Percentiles rank a stretch among this genome's conserved stretches.
Conservation (phyloP, 2,888 invertebrate genomes). For the Leptinotarsa tumamoca region DNA sequence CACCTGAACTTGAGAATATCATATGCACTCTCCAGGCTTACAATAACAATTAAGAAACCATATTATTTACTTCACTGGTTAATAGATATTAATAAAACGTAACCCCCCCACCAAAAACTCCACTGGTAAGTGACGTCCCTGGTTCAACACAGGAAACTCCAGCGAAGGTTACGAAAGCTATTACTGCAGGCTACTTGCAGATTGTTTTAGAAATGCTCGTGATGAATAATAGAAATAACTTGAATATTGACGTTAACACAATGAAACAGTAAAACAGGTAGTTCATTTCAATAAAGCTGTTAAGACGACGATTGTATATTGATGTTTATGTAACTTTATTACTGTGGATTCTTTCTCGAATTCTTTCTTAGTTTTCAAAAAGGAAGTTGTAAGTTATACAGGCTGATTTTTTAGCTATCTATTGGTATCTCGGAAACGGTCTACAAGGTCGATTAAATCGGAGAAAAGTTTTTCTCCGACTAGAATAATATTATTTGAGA, state of each 20-base stretch:
- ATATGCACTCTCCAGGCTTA: too few species aligned
- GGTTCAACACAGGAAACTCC: conserved; percentile 1
- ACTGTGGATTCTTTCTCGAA: conserved; percentile 5
- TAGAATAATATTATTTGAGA: too few species aligned
- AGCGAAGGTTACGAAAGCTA: conserved; percentile 7
- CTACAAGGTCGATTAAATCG: too few species aligned
- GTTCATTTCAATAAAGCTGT: conserved; percentile 17
- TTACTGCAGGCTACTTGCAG: conserved; percentile 8
- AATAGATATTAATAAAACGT: too few species aligned
- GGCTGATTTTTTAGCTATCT: background rate
- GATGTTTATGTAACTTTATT: conserved; percentile 11
- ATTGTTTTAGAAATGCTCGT: conserved; percentile 28
- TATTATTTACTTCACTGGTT: too few species aligned
- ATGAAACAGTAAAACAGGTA: conserved; percentile 29
- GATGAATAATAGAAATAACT: conserved; percentile 31
- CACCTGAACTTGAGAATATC: too few species aligned
- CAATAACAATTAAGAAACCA: too few species aligned
- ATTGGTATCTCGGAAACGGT: too few species aligned
- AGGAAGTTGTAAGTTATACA: background rate
- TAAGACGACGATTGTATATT: conserved; percentile 1
- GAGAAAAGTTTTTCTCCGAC: too few species aligned
- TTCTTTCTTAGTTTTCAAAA: background rate
- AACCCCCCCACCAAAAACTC: background rate
- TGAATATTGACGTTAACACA: conserved; percentile 26
- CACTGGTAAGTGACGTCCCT: background rate